Evolutionary conservation across 1,140 invertebrate species (phyloP).

Genomic region (Heliconius hewitsoni): DNA sequence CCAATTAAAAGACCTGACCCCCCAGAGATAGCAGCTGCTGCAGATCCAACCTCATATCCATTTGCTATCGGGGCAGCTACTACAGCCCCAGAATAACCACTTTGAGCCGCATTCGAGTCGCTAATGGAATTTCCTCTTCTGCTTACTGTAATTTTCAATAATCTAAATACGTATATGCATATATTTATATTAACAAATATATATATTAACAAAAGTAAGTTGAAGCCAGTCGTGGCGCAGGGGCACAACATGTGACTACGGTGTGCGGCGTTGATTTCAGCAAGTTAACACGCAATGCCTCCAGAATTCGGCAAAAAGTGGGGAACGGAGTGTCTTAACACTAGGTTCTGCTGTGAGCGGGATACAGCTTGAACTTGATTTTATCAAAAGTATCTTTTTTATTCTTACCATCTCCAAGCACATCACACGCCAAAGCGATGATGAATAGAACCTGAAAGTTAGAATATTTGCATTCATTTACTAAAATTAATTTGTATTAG

Average conservation of each 20-base stretch:
- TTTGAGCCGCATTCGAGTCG: conserved; percentile 52
- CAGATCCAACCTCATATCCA: conserved; percentile 29
- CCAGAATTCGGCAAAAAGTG: too few species aligned
- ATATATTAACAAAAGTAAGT: background rate
- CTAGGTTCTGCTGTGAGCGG: too few species aligned
- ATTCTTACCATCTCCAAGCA: conserved; percentile 36
- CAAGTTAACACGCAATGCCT: too few species aligned
- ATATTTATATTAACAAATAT: background rate
- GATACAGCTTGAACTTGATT: too few species aligned
- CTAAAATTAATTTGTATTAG: too few species aligned
- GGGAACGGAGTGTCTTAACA: too few species aligned
- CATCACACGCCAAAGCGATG: conserved; percentile 38
- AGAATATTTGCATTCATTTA: background rate
- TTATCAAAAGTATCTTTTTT: background rate
- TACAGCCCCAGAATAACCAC: conserved; percentile 45
- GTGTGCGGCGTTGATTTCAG: too few species aligned
- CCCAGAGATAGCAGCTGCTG: conserved; percentile 28
- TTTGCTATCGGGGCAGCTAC: conserved; percentile 27
- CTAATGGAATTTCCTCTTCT: conserved; percentile 47
- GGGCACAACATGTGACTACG: too few species aligned
- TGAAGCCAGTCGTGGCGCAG: too few species aligned
- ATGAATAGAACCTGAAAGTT: conserved; percentile 38
- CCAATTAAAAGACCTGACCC: conserved; percentile 26
- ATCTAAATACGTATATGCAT: background rate
- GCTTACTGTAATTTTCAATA: conserved; percentile 37